These are phyloP conservation scores for Urechis unicinctus DNA, from an alignment of 2,888 invertebrate species.

Conservation along the genomic window DNA sequence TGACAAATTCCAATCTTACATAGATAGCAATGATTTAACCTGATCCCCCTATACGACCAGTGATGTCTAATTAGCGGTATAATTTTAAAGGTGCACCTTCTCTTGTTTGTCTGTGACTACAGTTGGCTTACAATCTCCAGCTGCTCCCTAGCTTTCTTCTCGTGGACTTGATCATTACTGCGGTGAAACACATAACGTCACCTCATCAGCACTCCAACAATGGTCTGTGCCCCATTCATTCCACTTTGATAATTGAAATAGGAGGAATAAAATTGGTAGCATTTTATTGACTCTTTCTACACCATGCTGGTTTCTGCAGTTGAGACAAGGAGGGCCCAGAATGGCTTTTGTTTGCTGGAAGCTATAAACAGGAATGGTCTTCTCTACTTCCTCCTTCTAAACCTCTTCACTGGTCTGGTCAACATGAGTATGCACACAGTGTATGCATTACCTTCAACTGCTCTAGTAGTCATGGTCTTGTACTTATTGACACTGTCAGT, in stretches of 20 bases:
- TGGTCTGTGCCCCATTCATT: no score
- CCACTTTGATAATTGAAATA: no score
- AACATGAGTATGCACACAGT: constrained; percentile 67
- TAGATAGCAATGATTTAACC: no score
- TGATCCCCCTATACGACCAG: no score
- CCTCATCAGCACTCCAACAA: no score
- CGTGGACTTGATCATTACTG: constrained; percentile 22
- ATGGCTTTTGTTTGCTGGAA: constrained; percentile 54
- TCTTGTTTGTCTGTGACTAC: constrained; percentile 15
- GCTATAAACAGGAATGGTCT: constrained; percentile 77
- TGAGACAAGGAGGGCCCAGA: no score
- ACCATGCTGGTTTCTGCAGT: no score
- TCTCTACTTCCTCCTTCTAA: constrained; percentile 74
- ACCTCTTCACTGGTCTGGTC: constrained; percentile 75
- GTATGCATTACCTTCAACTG: constrained; percentile 20
- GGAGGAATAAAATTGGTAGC: no score
- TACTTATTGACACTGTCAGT: constrained; percentile 36
- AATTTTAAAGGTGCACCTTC: no score
- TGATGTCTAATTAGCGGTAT: no score
- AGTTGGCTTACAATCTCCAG: constrained; percentile 30
- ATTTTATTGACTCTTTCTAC: no score
- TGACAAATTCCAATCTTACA: no score
- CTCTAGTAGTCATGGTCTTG: constrained; percentile 25
- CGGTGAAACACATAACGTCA: neutral
- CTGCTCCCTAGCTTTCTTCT: constrained; percentile 24